Evolutionary conservation across 2,113 vertebrate genomes (phyloP).

Genomic region (Pterocles orientalis): DNA sequence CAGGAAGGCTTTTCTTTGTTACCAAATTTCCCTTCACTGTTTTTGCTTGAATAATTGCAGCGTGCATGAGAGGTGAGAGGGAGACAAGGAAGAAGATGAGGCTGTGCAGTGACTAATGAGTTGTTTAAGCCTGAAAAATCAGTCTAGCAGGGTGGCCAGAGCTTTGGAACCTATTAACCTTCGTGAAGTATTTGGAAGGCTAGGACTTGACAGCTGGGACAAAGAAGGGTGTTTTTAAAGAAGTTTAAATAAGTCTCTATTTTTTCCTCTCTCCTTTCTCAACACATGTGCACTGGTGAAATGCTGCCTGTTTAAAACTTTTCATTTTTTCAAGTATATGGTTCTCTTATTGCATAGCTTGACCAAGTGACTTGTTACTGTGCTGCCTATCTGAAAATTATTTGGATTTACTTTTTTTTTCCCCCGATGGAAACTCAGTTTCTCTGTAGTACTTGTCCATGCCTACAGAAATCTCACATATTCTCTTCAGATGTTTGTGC

Average conservation of each 20-base stretch:
- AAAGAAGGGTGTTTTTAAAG: background rate
- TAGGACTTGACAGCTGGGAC: background rate
- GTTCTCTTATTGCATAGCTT: background rate
- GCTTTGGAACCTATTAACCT: constrained; percentile 22
- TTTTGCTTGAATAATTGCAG: background rate
- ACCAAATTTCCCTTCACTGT: background rate
- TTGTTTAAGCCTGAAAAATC: background rate
- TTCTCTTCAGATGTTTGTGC: background rate
- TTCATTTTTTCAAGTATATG: background rate
- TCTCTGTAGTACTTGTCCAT: background rate
- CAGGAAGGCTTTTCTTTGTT: background rate
- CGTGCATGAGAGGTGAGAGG: background rate
- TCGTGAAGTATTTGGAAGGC: background rate
- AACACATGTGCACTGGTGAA: background rate
- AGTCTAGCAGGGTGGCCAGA: background rate
- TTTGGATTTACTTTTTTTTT: background rate
- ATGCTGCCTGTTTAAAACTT: background rate
- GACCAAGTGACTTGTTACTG: background rate
- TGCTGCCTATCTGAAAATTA: background rate
- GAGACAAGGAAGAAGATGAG: background rate
- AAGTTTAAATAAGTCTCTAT: background rate
- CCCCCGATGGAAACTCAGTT: background rate
- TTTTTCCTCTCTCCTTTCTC: background rate
- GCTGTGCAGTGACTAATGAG: background rate
- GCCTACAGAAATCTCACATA: background rate